These are phyloP conservation scores for Schizotus pectinicornis DNA, from an alignment of 2,888 invertebrate genomes.

Conservation along the genomic window DNA sequence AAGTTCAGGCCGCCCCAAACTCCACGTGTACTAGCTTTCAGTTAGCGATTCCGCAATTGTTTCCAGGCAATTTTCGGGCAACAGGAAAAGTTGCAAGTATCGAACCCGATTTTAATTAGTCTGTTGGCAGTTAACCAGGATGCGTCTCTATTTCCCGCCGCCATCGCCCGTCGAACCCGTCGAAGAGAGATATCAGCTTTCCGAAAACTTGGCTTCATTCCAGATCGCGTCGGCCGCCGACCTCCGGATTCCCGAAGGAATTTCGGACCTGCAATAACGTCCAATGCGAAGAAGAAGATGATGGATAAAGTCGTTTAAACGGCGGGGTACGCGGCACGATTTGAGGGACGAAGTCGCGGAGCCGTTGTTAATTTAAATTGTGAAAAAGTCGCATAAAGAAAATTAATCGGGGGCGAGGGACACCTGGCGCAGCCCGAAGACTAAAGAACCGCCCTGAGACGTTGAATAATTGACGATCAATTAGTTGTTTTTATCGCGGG, in stretches of 20 bases:
- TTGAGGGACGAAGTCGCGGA: background rate
- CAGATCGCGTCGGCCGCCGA: slow-evolving; percentile 7
- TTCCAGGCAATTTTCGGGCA: background rate
- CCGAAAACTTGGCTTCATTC: slow-evolving; percentile 7
- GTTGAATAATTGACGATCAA: slow-evolving; percentile 30
- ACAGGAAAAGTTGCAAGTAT: background rate
- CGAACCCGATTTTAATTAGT: slow-evolving; percentile 9
- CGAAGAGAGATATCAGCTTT: background rate
- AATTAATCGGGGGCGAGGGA: slow-evolving; percentile 18
- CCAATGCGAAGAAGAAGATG: slow-evolving; percentile 1
- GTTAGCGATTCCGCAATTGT: slow-evolving; percentile 2
- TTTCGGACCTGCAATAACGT: slow-evolving; percentile 10
- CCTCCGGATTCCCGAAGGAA: slow-evolving; percentile 5
- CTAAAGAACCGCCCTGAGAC: slow-evolving; percentile 2
- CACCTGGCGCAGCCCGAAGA: slow-evolving; percentile 14
- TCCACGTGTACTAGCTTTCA: background rate
- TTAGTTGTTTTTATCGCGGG: slow-evolving; percentile 26
- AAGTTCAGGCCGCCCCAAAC: background rate
- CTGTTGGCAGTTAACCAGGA: background rate
- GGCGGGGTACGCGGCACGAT: too few species aligned
- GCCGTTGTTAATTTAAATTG: slow-evolving; percentile 18
- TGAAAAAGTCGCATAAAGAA: slow-evolving; percentile 27
- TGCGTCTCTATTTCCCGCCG: too few species aligned
- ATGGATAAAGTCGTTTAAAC: background rate
- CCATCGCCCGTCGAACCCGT: background rate